Evolutionary conservation across 1,140 invertebrate genomes (phyloP).

Genomic region (Pissodes strobi): DNA sequence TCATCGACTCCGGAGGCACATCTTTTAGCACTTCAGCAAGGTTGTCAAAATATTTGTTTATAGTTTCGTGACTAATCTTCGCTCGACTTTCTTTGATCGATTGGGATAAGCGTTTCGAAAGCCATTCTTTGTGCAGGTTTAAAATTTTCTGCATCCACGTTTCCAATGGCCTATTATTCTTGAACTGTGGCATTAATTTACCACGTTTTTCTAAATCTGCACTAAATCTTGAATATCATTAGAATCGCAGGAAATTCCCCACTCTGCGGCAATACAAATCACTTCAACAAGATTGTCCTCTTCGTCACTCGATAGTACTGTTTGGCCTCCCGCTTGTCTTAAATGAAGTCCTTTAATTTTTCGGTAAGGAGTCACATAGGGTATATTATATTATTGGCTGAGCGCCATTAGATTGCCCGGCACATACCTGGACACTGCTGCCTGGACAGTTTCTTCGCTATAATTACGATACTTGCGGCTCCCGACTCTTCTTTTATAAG

Average conservation of each 20-base stretch:
- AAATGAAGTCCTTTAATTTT: slow-evolving; percentile 27
- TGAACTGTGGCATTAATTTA: slow-evolving; percentile 49
- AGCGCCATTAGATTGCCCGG: neutral
- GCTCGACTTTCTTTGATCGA: slow-evolving; percentile 50
- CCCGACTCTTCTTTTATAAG: slow-evolving; percentile 1
- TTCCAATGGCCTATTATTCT: too few relatives aligned
- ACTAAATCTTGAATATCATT: slow-evolving; percentile 4
- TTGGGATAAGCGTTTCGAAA: slow-evolving; percentile 39
- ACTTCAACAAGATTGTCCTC: too few relatives aligned
- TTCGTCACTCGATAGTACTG: slow-evolving; percentile 13
- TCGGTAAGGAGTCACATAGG: slow-evolving; percentile 26
- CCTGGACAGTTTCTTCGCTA: neutral
- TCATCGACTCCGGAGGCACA: slow-evolving; percentile 53
- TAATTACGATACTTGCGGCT: slow-evolving; percentile 15
- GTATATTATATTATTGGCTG: slow-evolving; percentile 18
- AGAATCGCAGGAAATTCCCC: neutral
- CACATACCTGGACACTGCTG: too few relatives aligned
- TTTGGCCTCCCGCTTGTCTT: slow-evolving; percentile 17
- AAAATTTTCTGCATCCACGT: slow-evolving; percentile 47
- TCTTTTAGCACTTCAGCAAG: slow-evolving; percentile 42
- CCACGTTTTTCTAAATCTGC: slow-evolving; percentile 32
- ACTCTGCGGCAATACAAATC: too few relatives aligned
- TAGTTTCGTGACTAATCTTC: slow-evolving; percentile 24
- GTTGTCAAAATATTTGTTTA: slow-evolving; percentile 50
- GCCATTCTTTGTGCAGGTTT: slow-evolving; percentile 37